Evolutionary conservation across 2,113 vertebrate genomes (phyloP), one percentile per base, ranked within the genome.

Genomic region (Tautogolabrus adspersus): DNA sequence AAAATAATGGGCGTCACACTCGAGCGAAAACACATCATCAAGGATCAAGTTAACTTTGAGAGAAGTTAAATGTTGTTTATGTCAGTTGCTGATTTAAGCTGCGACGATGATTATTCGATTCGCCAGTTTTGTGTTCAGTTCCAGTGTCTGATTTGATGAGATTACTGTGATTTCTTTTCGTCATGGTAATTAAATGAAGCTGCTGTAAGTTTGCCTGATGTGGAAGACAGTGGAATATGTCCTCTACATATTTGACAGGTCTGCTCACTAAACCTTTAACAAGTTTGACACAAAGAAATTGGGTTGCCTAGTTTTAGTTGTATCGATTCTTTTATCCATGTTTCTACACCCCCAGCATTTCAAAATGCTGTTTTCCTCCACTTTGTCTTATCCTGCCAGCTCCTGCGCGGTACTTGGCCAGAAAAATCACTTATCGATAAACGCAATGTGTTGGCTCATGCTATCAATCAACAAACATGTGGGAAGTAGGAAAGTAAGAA

Each of bases 401-500:
- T 80, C 4, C 64, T 54, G 69, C 47, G 13, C 49, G 37, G 56
- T 38, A 68, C 47, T 68, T 52, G 13, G 62, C 34, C 68, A 83
- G 83, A 89, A 80, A 85, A 83, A 88, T 88, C 77, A 73, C 79
- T 76, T 75, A 86, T 85, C 83, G 81, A 86, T 90, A 87, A 85
- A 73, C 56, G 49, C 61, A 66, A 47, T 66, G 52, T 62, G 70
- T 66, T 79, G 72, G 61, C 30, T 26, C 68, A 46, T 62, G 75
- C 66, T 77, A 81, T 85, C 74, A 75, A 75, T 87, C 82, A 87
- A 18, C 75, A 82, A 72, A 72, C 81, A 75, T 66, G 68, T 73
- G 34, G 69, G 49, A 82, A 58, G 55, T 66, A 66, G 61, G 19
- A 78, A 70, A 64, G 22, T n/a, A 46, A 47, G 54, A 21, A 16